These are phyloP conservation scores for Caenorhabditis becei DNA, from an alignment of 2,888 invertebrate species.

Conservation along the genomic window DNA sequence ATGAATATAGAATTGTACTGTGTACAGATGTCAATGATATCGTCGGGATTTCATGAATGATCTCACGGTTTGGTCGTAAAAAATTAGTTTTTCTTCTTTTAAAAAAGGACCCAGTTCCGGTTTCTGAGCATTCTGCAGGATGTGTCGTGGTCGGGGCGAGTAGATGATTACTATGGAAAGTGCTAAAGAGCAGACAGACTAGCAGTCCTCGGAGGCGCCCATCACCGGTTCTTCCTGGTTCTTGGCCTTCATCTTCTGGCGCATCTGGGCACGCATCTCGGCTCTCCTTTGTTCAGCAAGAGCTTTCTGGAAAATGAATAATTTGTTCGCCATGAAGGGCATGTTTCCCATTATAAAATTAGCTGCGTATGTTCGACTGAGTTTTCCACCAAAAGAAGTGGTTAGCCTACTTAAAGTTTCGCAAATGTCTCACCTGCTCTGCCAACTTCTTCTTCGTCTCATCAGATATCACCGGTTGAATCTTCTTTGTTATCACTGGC, in stretches of 20 bases:
- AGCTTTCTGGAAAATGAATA: constrained; percentile 39
- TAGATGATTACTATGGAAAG: constrained; percentile 20
- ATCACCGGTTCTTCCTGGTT: constrained; percentile 34
- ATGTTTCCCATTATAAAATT: too few species aligned
- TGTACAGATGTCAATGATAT: constrained; percentile 46
- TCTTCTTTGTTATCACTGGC: constrained; percentile 28
- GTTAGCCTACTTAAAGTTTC: too few species aligned
- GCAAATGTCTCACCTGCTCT: constrained; percentile 44
- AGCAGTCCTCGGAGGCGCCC: constrained; percentile 35
- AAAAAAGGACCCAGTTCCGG: constrained; percentile 6
- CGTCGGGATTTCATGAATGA: constrained; percentile 25
- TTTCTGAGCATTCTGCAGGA: constrained; percentile 42
- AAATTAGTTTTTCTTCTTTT: neutral
- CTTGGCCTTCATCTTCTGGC: constrained; percentile 49
- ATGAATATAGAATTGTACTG: constrained; percentile 33
- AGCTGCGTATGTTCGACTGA: too few species aligned
- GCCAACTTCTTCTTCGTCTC: constrained; percentile 59
- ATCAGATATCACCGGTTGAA: constrained; percentile 37
- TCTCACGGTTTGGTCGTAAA: constrained; percentile 23
- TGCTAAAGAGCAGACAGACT: constrained; percentile 5
- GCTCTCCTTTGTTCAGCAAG: constrained; percentile 55
- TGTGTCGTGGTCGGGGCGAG: constrained; percentile 21
- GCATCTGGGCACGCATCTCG: constrained; percentile 58
- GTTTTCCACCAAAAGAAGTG: too few species aligned
- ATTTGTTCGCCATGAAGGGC: too few species aligned